Base-by-base conservation (phyloP, 2,113 vertebrate genomes). In the Rhinoptilus africanus region DNA sequence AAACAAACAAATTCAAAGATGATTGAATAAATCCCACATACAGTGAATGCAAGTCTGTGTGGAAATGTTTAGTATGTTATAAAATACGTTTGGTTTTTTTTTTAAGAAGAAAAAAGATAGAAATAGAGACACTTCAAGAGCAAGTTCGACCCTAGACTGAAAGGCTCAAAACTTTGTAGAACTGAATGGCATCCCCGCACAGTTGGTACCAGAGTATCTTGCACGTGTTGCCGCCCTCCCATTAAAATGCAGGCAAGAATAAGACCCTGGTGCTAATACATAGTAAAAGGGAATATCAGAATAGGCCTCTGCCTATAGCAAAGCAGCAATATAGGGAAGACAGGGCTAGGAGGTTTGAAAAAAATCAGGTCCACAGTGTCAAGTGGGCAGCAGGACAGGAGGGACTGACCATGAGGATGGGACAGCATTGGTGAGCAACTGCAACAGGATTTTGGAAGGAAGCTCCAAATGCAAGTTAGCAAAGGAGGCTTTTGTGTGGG, bases 161-260 rank as follows among this genome's bases (percentile, higher is more conserved):
- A 78, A 39, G 4, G 4, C 14, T 66, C 19, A 37, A 48, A 80
- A 18, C 4, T 1, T 21, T 2, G 2, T 15, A 53, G 45, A 68
- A 56, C 20, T 32, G 35, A 22, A 27, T 73, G 35, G 21, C 6
- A 45, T 18, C 9, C 3, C 10, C 66, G 57, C n/a, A 6, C 8
- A 4, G 14, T 53, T 82, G 27, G 12, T 23, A 83, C 6, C 48
- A 32, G 9, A 43, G 3, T 8, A 39, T 12, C 21, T n/a, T 62
- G n/a, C 28, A 51, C 2, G 0, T 63, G 15, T 24, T 59, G 4
- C 21, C 4, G 1, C 7, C 62, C 9, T 84, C 1, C 24, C 9
- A 22, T 4, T 51, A 56, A 90, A 60, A 54, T 50, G 4, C 15
- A 68, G 28, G 3, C 8, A 47, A 20, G n/a, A 82, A 43, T n/a